Evolutionary conservation across 1,140 invertebrate species (phyloP).

Genomic region (Asobara japonica): DNA sequence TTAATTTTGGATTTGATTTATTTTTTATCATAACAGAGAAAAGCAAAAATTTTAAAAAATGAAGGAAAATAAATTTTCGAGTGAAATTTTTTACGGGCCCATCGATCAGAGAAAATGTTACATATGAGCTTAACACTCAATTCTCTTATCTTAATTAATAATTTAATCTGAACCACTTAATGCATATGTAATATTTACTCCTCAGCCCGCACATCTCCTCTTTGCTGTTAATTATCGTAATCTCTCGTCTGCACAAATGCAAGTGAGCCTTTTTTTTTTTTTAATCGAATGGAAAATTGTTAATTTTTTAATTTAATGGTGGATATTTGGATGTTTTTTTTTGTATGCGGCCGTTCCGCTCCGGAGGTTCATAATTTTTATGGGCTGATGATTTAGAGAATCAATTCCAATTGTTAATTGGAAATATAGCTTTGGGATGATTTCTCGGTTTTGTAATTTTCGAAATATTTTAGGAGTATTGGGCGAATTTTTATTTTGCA

Average conservation of each 20-base stretch:
- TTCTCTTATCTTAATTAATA: not conserved
- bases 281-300: not conserved
- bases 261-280: not conserved
- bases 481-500: too few relatives aligned
- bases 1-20: too few relatives aligned
- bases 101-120: not conserved
- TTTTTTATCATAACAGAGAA: too few relatives aligned
- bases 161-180: not conserved
- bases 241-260: not conserved
- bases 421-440: too few relatives aligned
- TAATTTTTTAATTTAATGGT: not conserved
- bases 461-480: too few relatives aligned
- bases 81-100: not conserved
- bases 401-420: too few relatives aligned
- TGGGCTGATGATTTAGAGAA: too few relatives aligned
- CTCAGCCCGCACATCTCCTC: not conserved
- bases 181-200: slow-evolving; percentile 12
- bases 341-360: too few relatives aligned
- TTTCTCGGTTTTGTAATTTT: too few relatives aligned
- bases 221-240: not conserved
- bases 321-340: too few relatives aligned
- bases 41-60: too few relatives aligned
- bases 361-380: too few relatives aligned
- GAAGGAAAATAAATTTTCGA: not conserved
- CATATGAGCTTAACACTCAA: not conserved